Evolutionary conservation across 2,797 vertebrate genomes (phyloP), one percentile per base, ranked within the genome.

Genomic region (Cryptoblepharus egeriae): DNA sequence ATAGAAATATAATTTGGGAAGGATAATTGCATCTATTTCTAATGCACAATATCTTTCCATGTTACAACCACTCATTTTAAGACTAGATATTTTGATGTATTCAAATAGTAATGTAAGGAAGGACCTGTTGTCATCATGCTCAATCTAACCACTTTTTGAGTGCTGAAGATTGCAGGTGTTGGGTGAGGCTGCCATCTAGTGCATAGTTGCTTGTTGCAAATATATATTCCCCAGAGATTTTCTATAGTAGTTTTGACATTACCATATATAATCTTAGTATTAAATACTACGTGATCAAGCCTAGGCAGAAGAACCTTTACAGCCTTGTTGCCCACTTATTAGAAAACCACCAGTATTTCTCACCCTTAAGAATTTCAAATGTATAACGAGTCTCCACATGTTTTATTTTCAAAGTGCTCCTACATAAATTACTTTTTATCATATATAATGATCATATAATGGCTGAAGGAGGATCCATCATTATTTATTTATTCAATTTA

Each of bases 171-270:
- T 67, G 63, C 20, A 69, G 32, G 16, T 63, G 28, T 42, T 73
- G 55, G 28, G 22, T 60, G 16, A 81, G 75, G 11, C 69, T 74
- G 75, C 79, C 75, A 69, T 68, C 79, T 78, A 61, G 69, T 68
- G 84, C 20, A 52, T 60, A 39, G 4, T 18, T 60, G 39, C 74
- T 77, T 73, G 55, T 61, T 78, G 75, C 39, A 60, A 72, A 57
- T 77, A 68, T 39, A 7, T 85, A 81, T 60, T 81, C 68, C 42
- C 55, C 55, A 32, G 39, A 42, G 64, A 55, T 81, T 82, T 60
- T 35, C 75, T 68, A 26, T 30, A 68, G 55, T n/a, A 32, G 55
- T 20, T 73, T 32, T 79, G 39, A 35, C n/a, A 55, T 28, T 10
- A 10, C 45, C 7, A 13, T 49, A 26, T 37, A 49, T 57, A 61